Conservation (phyloP, 2,797 vertebrate genomes). For the Chiloscyllium punctatum region DNA sequence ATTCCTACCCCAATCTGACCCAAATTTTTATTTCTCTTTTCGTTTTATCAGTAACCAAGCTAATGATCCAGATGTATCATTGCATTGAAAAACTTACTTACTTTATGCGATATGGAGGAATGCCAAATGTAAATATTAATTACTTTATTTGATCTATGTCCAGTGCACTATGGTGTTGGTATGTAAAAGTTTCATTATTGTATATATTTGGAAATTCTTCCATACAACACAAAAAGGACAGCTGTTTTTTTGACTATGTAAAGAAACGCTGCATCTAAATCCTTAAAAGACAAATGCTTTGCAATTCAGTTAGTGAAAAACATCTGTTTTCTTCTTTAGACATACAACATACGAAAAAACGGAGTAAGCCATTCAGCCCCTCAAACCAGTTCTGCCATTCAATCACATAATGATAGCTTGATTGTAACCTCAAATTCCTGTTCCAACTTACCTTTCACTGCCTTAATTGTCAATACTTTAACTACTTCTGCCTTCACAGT, state of each 20-base stretch:
- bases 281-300: not conserved
- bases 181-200: not conserved
- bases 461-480: no score
- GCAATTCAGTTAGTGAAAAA: not conserved
- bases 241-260: not conserved
- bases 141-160: not conserved
- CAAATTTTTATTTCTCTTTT: not conserved
- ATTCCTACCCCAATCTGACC: not conserved
- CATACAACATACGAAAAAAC: no score
- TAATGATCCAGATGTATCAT: not conserved
- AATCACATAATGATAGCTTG: no score
- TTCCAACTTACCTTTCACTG: no score
- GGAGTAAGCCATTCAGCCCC: no score
- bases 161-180: not conserved
- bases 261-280: not conserved
- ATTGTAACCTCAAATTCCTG: no score
- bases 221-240: not conserved
- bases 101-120: slow-evolving; percentile 2
- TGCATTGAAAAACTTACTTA: not conserved
- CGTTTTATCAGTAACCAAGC: not conserved
- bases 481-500: no score
- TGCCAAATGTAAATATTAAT: not conserved
- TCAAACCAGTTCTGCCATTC: no score
- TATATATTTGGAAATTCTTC: not conserved
- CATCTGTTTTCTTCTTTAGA: not conserved